These are phyloP conservation scores for Oreochromis mossambicus DNA, from an alignment of 2,797 vertebrate species.

Conservation along the genomic window DNA sequence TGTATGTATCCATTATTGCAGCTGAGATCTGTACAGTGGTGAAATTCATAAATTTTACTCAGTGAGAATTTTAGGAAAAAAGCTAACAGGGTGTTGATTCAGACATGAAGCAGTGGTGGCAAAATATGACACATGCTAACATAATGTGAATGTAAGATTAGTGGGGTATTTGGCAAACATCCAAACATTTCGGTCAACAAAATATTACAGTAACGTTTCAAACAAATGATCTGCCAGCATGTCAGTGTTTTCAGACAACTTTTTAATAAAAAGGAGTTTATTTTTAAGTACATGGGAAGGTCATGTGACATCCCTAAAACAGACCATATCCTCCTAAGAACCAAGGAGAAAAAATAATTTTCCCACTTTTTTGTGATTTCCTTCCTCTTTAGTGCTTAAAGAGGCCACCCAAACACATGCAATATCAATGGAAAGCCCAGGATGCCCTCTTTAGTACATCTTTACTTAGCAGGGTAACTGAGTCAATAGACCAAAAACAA, in stretches of 20 bases:
- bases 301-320: background rate
- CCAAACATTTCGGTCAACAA: background rate
- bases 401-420: background rate
- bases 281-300: background rate
- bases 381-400: background rate
- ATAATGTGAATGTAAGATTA: background rate
- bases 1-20: background rate
- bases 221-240: background rate
- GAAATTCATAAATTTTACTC: background rate
- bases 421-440: background rate
- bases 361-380: background rate
- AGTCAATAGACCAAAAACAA: background rate
- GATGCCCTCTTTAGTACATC: background rate
- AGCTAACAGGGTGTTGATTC: background rate
- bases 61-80: background rate
- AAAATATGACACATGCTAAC: background rate
- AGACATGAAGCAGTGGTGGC: background rate
- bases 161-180: background rate
- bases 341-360: accelerated
- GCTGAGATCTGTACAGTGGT: background rate
- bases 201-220: background rate
- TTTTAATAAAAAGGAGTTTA: background rate
- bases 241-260: background rate
- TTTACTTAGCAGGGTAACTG: background rate
- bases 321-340: background rate